Percentiles rank a stretch among this genome's conserved stretches.
Evolutionary conservation across 2,113 vertebrate genomes (phyloP).

Genomic region (Ia io): DNA sequence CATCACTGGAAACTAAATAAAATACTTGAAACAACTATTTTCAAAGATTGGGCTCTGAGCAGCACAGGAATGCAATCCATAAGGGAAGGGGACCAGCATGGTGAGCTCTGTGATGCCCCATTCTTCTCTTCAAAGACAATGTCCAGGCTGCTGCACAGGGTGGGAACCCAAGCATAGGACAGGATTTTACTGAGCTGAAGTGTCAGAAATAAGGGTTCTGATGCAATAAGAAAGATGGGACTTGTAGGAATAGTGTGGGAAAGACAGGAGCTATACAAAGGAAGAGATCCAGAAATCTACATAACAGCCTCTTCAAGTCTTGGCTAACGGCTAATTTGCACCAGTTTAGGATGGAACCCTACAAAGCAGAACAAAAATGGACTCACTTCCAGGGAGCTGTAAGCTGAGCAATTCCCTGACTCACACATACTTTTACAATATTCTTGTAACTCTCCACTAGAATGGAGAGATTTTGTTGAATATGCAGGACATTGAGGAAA

Average conservation of each 20-base stretch:
- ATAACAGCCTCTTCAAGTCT: background rate
- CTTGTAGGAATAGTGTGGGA: background rate
- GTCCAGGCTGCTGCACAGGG: background rate
- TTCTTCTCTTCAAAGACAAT: background rate
- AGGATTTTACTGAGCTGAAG: background rate
- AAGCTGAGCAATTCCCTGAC: background rate
- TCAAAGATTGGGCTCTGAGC: background rate
- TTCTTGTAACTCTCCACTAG: too few relatives aligned
- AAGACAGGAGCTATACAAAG: background rate
- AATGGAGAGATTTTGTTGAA: background rate
- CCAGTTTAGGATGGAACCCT: background rate
- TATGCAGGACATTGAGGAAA: background rate
- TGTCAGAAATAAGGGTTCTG: background rate
- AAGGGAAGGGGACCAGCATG: background rate
- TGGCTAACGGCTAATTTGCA: background rate
- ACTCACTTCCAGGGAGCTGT: background rate
- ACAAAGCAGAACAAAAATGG: background rate
- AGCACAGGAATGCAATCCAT: background rate
- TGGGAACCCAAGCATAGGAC: background rate
- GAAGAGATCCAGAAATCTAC: background rate
- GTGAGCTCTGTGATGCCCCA: background rate
- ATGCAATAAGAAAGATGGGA: background rate
- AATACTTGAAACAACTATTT: background rate
- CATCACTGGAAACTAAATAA: too few relatives aligned
- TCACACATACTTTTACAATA: background rate